phyloP scores from a whole-genome alignment of 2,888 invertebrate species.

The Cryptus viduatorius region DNA sequence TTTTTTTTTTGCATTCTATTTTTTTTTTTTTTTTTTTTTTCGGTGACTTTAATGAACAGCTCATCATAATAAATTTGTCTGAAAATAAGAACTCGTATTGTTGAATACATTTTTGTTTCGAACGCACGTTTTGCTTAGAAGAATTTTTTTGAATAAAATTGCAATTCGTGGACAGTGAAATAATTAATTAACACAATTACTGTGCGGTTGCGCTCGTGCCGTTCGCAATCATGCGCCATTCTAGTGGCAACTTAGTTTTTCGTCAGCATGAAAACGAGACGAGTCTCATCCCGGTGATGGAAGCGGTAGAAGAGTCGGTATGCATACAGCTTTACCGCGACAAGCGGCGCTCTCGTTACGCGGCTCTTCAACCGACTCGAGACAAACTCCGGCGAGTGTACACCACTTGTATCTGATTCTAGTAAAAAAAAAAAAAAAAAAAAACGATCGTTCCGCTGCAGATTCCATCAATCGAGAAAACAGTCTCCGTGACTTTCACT shows the following conservation, averaged over 20 bases:
- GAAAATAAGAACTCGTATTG: too few relatives aligned
- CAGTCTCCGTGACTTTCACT: not conserved
- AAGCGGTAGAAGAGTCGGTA: not conserved
- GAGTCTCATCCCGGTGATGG: not conserved
- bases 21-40: not conserved
- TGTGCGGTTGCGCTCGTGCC: not conserved
- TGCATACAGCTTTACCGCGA: not conserved
- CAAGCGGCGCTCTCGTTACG: not conserved
- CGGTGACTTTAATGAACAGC: not conserved
- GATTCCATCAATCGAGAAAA: not conserved
- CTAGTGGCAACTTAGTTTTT: not conserved
- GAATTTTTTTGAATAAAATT: too few relatives aligned
- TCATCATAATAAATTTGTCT: too few relatives aligned
- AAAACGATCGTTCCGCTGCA: not conserved
- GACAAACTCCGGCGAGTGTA: not conserved
- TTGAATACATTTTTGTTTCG: too few relatives aligned
- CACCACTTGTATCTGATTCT: not conserved
- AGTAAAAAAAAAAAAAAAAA: too few relatives aligned
- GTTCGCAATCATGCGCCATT: not conserved
- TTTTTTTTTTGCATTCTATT: not conserved
- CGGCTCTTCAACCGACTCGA: constrained; percentile 10
- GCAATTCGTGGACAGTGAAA: too few relatives aligned
- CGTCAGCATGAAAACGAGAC: not conserved
- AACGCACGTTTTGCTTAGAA: too few relatives aligned
- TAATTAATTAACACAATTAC: not conserved